These are phyloP conservation scores for Melolontha melolontha DNA, from an alignment of 2,888 invertebrate species.

Conservation along the genomic window DNA sequence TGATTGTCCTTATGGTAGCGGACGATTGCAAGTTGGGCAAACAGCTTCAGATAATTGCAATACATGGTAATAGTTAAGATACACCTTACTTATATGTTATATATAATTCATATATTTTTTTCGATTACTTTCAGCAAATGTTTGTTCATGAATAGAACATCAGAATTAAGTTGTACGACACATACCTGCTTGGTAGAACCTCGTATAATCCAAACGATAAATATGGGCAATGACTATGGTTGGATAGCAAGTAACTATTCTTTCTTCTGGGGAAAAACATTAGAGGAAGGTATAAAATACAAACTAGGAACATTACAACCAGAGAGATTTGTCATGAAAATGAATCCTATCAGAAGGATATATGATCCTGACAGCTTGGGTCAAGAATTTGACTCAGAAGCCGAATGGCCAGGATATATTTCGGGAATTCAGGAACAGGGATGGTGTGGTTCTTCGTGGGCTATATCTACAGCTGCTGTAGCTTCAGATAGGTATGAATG, in stretches of 20 bases:
- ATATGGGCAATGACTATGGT: conserved; percentile 69
- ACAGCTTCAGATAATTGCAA: conserved; percentile 78
- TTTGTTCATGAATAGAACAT: conserved; percentile 53
- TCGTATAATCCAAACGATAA: conserved; percentile 76
- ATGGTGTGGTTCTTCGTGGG: conserved; percentile 93
- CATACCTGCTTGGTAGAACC: conserved; percentile 82
- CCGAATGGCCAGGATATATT: conserved; percentile 80
- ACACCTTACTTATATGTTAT: not conserved
- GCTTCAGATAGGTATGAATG: conserved; percentile 79
- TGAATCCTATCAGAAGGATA: conserved; percentile 71
- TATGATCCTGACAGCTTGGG: conserved; percentile 75
- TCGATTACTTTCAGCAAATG: conserved; percentile 69
- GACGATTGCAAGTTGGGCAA: conserved; percentile 66
- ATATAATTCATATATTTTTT: not conserved
- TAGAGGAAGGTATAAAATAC: conserved; percentile 82
- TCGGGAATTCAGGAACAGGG: conserved; percentile 79
- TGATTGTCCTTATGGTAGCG: conserved; percentile 69
- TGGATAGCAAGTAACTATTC: conserved; percentile 88
- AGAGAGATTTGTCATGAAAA: conserved; percentile 66
- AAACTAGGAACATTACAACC: conserved; percentile 73
- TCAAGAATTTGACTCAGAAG: conserved; percentile 79
- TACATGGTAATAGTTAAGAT: conserved; percentile 74
- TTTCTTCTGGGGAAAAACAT: conserved; percentile 85
- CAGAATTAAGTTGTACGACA: conserved; percentile 75
- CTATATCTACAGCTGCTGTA: conserved; percentile 85